phyloP scores from a whole-genome alignment of 2,888 invertebrate species.

The Panzeria rudis region DNA sequence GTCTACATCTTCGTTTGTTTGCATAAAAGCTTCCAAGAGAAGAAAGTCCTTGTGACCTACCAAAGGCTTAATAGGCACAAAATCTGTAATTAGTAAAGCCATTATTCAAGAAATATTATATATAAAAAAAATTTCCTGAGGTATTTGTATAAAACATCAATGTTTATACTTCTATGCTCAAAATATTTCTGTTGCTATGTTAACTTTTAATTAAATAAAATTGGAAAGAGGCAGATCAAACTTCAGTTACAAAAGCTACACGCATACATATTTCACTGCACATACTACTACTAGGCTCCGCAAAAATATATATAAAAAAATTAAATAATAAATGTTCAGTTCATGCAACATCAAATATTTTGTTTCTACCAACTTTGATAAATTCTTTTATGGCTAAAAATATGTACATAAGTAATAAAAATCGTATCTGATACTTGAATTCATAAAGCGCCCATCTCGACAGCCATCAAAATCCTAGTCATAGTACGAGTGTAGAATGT shows the following conservation, averaged over 20 bases:
- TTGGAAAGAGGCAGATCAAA: constrained; percentile 2
- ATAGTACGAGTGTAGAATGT: constrained; percentile 67
- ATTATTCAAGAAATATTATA: too few relatives aligned
- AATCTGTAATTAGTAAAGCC: too few relatives aligned
- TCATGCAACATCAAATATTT: constrained; percentile 36
- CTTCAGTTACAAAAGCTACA: background rate
- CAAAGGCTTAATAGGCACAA: too few relatives aligned
- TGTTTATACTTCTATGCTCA: too few relatives aligned
- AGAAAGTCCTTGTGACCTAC: too few relatives aligned
- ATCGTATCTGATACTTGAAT: constrained; percentile 15
- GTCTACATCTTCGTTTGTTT: too few relatives aligned
- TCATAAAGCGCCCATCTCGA: constrained; percentile 38
- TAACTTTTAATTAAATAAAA: constrained; percentile 49
- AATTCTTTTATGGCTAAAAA: constrained; percentile 45
- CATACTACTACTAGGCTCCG: constrained; percentile 17
- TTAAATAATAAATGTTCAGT: too few relatives aligned
- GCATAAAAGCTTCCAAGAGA: too few relatives aligned
- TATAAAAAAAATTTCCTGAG: too few relatives aligned
- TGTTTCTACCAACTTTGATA: constrained; percentile 45
- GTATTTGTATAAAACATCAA: too few relatives aligned
- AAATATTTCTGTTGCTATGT: constrained; percentile 29
- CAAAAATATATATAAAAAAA: background rate
- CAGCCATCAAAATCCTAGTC: constrained; percentile 31
- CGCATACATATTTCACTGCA: background rate
- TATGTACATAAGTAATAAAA: constrained; percentile 11